These are phyloP conservation scores for Oncopodura yosiiana DNA, from an alignment of 1,140 invertebrate genomes.

Conservation along the genomic window DNA sequence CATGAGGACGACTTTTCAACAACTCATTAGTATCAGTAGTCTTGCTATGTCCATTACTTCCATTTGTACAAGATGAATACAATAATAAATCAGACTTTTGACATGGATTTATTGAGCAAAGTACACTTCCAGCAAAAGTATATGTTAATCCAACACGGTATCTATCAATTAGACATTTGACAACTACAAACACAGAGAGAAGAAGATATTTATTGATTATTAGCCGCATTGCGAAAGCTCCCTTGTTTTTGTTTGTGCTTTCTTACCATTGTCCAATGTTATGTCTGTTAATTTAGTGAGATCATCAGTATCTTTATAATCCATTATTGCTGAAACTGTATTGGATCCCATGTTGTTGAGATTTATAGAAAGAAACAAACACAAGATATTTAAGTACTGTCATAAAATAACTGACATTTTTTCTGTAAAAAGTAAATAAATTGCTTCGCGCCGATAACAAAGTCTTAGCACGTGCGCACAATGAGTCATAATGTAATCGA, in stretches of 20 bases:
- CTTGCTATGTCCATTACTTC: neutral
- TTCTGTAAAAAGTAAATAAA: too few species aligned
- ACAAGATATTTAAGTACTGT: too few species aligned
- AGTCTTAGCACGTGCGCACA: too few species aligned
- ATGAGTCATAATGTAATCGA: too few species aligned
- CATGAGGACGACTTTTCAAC: constrained; percentile 18
- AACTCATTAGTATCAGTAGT: neutral
- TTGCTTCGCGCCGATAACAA: too few species aligned
- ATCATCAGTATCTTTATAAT: constrained; percentile 7
- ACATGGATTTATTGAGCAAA: constrained; percentile 27
- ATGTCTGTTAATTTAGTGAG: constrained; percentile 21
- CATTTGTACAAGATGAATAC: too few species aligned
- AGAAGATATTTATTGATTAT: too few species aligned
- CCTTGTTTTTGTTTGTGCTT: too few species aligned
- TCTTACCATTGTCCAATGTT: constrained; percentile 25
- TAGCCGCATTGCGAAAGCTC: too few species aligned
- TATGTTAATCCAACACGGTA: constrained; percentile 9
- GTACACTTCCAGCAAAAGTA: constrained; percentile 23
- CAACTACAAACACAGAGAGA: constrained; percentile 12
- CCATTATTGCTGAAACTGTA: neutral
- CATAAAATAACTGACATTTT: too few species aligned
- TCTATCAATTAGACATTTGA: constrained; percentile 22
- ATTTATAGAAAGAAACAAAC: too few species aligned
- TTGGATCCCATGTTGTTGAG: neutral
- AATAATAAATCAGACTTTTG: neutral